Evolutionary conservation across 2,113 vertebrate genomes (phyloP).

Genomic region (Brachypodius melanocephalos): DNA sequence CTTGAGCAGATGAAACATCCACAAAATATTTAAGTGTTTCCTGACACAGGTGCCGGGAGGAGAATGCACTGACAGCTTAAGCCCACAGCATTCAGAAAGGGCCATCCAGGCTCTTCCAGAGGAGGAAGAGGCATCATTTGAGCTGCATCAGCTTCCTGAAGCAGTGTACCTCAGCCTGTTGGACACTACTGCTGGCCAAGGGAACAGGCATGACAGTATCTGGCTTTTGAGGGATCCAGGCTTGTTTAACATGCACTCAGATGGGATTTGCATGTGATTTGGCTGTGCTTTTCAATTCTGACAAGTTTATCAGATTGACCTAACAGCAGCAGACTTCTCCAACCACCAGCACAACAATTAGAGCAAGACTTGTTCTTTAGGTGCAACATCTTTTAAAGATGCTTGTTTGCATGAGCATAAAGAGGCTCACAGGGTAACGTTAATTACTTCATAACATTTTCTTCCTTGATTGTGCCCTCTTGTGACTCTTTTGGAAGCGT

Average conservation of each 20-base stretch:
- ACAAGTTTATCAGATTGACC: background rate
- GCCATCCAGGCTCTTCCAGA: background rate
- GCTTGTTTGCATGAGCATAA: background rate
- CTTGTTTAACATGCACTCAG: background rate
- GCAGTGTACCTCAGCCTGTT: background rate
- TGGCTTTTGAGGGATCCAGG: background rate
- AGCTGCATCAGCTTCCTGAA: background rate
- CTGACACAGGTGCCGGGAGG: background rate
- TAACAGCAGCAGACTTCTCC: background rate
- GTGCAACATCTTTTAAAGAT: background rate
- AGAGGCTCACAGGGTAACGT: background rate
- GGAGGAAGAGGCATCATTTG: background rate
- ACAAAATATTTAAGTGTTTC: background rate
- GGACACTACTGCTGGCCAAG: background rate
- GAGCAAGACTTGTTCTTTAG: background rate
- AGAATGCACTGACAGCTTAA: background rate
- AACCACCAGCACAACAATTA: background rate
- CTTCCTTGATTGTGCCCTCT: background rate
- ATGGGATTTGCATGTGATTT: background rate
- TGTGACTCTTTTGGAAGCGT: background rate
- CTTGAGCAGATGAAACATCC: background rate
- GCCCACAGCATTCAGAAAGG: background rate
- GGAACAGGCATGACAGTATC: background rate
- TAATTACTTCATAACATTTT: background rate
- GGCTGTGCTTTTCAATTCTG: background rate